phyloP scores from a whole-genome alignment of 2,113 vertebrate genomes.

The Pyrgilauda ruficollis region DNA sequence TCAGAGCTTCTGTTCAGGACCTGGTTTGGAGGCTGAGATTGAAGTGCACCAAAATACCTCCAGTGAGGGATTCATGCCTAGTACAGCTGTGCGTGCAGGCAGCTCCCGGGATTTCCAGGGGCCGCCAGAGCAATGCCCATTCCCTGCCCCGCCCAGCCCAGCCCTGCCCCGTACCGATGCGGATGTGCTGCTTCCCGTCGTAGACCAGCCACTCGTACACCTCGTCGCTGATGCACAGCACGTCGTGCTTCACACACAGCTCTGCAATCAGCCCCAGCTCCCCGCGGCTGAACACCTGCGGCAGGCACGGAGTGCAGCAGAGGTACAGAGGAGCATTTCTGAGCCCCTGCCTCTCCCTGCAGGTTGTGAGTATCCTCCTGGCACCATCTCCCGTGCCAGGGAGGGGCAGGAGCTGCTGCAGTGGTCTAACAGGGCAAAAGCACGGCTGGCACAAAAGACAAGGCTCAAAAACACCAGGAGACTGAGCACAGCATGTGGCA shows the following conservation, averaged over 20 bases:
- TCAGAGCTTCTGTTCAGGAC: not conserved
- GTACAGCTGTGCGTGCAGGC: not conserved
- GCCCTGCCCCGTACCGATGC: constrained; percentile 80
- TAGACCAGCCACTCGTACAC: constrained; percentile 97
- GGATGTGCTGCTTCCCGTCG: constrained; percentile 80
- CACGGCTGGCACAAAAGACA: not conserved
- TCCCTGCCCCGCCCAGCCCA: not conserved
- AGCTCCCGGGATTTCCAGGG: not conserved
- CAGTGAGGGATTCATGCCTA: not conserved
- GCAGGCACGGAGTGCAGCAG: not conserved
- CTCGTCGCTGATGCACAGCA: constrained; percentile 89
- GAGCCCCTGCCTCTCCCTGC: not conserved
- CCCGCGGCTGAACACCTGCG: constrained; percentile 83
- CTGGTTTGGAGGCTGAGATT: not conserved
- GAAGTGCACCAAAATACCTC: not conserved
- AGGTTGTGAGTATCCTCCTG: not conserved
- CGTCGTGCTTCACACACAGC: constrained; percentile 85
- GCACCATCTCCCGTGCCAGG: not conserved
- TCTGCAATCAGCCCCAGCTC: constrained; percentile 88
- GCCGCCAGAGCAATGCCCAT: not conserved
- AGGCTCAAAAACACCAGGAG: not conserved
- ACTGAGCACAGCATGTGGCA: fast-evolving
- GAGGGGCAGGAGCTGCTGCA: not conserved
- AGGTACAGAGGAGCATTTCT: not conserved
- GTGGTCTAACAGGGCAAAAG: not conserved